These are phyloP conservation scores for Babylonia areolata DNA, from an alignment of 1,140 invertebrate species.

Conservation along the genomic window DNA sequence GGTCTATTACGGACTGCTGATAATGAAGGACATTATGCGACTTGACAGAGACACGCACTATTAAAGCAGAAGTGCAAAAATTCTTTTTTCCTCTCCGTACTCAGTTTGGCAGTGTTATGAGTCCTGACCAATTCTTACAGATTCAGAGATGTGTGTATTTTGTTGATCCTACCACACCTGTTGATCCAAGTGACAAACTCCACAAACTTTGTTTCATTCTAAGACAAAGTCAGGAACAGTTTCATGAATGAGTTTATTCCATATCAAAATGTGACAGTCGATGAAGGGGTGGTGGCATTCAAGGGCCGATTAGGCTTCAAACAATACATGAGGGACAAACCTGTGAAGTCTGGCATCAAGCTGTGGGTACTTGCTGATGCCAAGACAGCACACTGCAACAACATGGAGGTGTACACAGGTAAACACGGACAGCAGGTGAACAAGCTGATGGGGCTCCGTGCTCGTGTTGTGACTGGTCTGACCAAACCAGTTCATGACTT, in stretches of 20 bases:
- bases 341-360: constrained; percentile 53
- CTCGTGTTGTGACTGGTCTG: constrained; percentile 64
- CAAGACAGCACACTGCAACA: constrained; percentile 36
- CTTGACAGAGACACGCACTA: too few species aligned
- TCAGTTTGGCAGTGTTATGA: too few species aligned
- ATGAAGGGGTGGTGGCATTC: constrained; percentile 50
- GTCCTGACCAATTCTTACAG: neutral
- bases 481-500: constrained; percentile 64
- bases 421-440: constrained; percentile 21
- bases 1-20: too few species aligned
- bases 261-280: constrained; percentile 44
- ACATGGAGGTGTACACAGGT: constrained; percentile 42
- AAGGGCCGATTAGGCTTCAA: constrained; percentile 44
- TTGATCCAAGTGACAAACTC: neutral
- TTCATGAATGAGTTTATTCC: constrained; percentile 37
- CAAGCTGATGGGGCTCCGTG: constrained; percentile 42
- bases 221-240: neutral
- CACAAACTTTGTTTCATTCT: neutral
- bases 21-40: too few species aligned
- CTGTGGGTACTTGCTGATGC: constrained; percentile 47
- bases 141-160: neutral
- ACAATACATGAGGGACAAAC: constrained; percentile 51
- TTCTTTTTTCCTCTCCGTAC: too few species aligned
- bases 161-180: neutral
- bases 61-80: too few species aligned